Evolutionary conservation across 2,797 vertebrate species (phyloP).

Genomic region (Tachyglossus aculeatus): DNA sequence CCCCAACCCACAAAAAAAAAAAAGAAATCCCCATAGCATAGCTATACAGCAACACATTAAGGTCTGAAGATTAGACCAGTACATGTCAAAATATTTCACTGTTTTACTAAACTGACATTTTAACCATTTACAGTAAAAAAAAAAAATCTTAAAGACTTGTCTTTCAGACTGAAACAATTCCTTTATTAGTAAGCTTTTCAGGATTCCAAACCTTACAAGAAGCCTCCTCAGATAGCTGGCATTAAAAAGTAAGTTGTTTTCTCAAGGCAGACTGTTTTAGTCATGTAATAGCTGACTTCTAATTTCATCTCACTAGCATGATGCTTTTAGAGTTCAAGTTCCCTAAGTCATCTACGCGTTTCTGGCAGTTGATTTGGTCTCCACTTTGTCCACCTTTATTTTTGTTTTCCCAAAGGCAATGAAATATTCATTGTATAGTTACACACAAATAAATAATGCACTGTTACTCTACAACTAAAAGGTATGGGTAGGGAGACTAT

Average conservation of each 20-base stretch:
- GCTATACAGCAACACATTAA: constrained; percentile 74
- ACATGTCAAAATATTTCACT: constrained; percentile 64
- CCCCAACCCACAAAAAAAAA: constrained; percentile 57
- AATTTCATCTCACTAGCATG: constrained; percentile 62
- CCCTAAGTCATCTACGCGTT: constrained; percentile 67
- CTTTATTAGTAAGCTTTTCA: constrained; percentile 75
- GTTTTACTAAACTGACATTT: constrained; percentile 73
- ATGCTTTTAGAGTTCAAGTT: constrained; percentile 65
- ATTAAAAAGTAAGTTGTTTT: constrained; percentile 53
- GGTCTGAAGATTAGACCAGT: constrained; percentile 73
- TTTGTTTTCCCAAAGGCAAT: constrained; percentile 68
- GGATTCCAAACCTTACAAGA: constrained; percentile 69
- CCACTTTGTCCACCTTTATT: constrained; percentile 68
- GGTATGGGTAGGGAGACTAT: constrained; percentile 69
- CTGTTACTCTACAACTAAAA: constrained; percentile 73
- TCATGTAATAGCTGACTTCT: constrained; percentile 52
- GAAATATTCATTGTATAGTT: constrained; percentile 72
- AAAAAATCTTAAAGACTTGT: constrained; percentile 73
- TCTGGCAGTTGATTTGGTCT: constrained; percentile 76
- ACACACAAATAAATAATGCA: constrained; percentile 83
- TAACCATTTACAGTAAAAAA: constrained; percentile 75
- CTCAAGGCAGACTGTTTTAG: constrained; percentile 59
- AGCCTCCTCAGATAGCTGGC: constrained; percentile 60
- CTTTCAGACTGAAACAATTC: constrained; percentile 74
- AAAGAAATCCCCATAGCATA: constrained; percentile 69